phyloP scores from a whole-genome alignment of 2,888 invertebrate species.

The Lasius fuliginosus region DNA sequence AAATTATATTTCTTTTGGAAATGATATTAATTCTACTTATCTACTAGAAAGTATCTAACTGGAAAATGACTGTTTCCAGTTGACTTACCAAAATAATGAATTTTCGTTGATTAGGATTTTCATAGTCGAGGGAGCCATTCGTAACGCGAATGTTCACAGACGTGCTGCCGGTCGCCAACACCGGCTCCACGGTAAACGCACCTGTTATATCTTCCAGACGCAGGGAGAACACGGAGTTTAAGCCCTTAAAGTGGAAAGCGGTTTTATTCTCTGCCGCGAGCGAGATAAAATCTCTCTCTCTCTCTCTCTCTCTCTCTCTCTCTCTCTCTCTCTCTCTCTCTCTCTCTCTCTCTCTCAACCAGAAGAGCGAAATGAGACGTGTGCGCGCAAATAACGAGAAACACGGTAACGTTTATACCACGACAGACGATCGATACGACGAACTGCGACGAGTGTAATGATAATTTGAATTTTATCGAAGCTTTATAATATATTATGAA shows the following conservation, averaged over 20 bases:
- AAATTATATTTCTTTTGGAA: neutral
- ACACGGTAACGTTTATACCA: neutral
- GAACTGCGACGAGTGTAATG: constrained; percentile 15
- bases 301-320: too few relatives aligned
- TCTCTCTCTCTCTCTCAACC: neutral
- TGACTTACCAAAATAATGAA: constrained; percentile 92
- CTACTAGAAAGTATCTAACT: neutral
- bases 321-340: too few relatives aligned
- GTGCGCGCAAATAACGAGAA: constrained; percentile 12
- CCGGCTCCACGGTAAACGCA: constrained; percentile 94
- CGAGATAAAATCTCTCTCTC: neutral
- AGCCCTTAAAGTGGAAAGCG: constrained; percentile 88
- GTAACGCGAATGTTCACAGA: constrained; percentile 94
- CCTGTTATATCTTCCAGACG: constrained; percentile 93
- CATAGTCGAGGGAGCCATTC: constrained; percentile 94
- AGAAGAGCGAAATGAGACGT: neutral
- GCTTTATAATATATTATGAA: constrained; percentile 32
- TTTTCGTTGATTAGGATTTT: constrained; percentile 96
- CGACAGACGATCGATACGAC: neutral
- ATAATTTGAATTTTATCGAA: constrained; percentile 26
- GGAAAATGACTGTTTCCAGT: constrained; percentile 28
- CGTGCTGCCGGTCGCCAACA: constrained; percentile 92
- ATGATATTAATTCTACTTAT: neutral
- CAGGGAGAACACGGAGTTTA: constrained; percentile 94
- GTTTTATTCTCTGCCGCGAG: neutral